These are phyloP conservation scores for Netelia inedita DNA, from an alignment of 2,888 invertebrate species.

Conservation along the genomic window DNA sequence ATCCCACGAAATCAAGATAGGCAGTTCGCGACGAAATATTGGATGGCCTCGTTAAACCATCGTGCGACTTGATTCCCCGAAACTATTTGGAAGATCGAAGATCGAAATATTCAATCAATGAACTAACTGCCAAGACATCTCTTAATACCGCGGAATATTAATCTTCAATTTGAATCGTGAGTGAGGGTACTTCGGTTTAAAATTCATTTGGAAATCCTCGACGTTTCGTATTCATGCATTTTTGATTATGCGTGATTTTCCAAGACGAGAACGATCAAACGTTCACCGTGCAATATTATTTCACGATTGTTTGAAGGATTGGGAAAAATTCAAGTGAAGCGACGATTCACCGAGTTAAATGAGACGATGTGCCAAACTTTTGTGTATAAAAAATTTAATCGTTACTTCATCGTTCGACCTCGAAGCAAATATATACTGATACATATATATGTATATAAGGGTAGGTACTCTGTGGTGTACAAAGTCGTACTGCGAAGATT, in stretches of 20 bases:
- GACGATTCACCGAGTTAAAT: too few relatives aligned
- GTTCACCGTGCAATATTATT: neutral
- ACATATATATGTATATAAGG: neutral
- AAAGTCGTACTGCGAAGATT: constrained; percentile 9
- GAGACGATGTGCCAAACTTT: too few relatives aligned
- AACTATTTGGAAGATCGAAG: neutral
- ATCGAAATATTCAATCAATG: neutral
- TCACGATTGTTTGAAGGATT: neutral
- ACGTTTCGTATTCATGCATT: neutral
- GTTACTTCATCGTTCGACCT: neutral
- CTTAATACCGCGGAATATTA: neutral
- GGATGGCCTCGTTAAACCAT: neutral
- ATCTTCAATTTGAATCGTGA: neutral
- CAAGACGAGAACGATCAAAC: neutral
- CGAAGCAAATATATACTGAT: neutral
- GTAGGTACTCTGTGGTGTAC: neutral
- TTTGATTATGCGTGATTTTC: neutral
- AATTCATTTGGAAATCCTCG: neutral
- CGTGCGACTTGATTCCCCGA: too few relatives aligned
- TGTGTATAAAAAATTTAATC: neutral
- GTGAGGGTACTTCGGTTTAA: neutral
- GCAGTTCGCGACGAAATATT: neutral
- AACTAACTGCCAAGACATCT: neutral
- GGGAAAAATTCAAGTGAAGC: neutral
- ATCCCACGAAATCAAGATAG: too few relatives aligned